Conservation (phyloP, 2,888 invertebrate species). For the Polyploca ridens region DNA sequence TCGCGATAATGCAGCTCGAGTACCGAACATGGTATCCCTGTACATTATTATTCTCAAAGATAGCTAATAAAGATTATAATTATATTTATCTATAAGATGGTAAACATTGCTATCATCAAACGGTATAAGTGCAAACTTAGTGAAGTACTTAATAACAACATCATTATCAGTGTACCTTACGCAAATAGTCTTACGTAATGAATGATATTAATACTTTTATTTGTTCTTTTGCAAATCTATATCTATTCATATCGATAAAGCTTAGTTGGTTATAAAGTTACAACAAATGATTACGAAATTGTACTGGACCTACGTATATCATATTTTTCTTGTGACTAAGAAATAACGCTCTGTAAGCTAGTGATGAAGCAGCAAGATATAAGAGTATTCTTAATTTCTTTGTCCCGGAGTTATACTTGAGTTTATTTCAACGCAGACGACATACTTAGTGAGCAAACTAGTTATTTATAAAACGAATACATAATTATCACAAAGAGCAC, state of each 20-base stretch:
- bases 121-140: not conserved
- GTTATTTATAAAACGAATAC: slow-evolving; percentile 48
- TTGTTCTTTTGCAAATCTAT: not conserved
- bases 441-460: slow-evolving; percentile 6
- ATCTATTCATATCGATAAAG: not conserved
- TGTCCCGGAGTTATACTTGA: not conserved
- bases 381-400: not conserved
- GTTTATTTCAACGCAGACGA: not conserved
- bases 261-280: too few species aligned
- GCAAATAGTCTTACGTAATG: not conserved
- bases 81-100: not conserved
- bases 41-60: not conserved
- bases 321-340: not conserved
- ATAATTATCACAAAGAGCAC: slow-evolving; percentile 49
- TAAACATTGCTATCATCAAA: slow-evolving; percentile 2
- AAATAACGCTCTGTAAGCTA: not conserved
- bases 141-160: not conserved
- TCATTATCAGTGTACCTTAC: not conserved
- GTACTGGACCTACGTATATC: too few species aligned
- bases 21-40: not conserved
- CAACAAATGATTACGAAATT: too few species aligned
- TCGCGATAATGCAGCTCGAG: slow-evolving; percentile 2
- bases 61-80: not conserved
- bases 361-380: too few species aligned
- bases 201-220: not conserved